A percentile compares a stretch with the other conserved stretches of the same genome.
These are phyloP conservation scores for Malacoraja senta DNA, from an alignment of 2,797 vertebrate species.

Conservation along the genomic window DNA sequence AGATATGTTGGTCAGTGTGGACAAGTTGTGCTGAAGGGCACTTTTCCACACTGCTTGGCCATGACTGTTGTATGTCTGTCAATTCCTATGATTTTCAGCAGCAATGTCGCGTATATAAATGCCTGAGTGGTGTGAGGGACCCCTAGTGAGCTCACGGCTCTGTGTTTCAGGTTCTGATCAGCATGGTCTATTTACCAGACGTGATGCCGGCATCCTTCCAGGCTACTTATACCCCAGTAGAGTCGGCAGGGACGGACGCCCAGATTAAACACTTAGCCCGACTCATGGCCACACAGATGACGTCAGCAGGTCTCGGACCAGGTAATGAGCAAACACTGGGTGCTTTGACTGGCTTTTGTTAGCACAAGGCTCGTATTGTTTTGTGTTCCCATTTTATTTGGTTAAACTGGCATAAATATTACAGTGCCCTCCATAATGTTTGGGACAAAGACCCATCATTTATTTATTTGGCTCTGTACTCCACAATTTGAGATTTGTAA, in stretches of 20 bases:
- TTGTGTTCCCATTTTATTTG: neutral
- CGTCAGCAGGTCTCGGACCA: constrained; percentile 75
- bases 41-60: too few species aligned
- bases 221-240: constrained; percentile 88
- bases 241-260: constrained; percentile 85
- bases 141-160: neutral
- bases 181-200: constrained; percentile 93
- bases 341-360: neutral
- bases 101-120: too few species aligned
- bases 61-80: too few species aligned
- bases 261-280: constrained; percentile 86
- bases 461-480: too few species aligned
- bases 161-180: constrained; percentile 77
- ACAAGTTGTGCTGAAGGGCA: too few species aligned
- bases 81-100: too few species aligned
- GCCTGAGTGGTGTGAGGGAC: neutral
- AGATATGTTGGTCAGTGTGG: too few species aligned
- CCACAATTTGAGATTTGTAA: too few species aligned
- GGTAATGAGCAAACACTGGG: constrained; percentile 54
- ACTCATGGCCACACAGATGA: constrained; percentile 94
- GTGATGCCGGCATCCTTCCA: constrained; percentile 93
- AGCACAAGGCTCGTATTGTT: neutral
- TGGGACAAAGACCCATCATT: too few species aligned
- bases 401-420: neutral
- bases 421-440: too few species aligned